Evolutionary conservation across 2,888 invertebrate species (phyloP).

Genomic region (Torymus tubicola): DNA sequence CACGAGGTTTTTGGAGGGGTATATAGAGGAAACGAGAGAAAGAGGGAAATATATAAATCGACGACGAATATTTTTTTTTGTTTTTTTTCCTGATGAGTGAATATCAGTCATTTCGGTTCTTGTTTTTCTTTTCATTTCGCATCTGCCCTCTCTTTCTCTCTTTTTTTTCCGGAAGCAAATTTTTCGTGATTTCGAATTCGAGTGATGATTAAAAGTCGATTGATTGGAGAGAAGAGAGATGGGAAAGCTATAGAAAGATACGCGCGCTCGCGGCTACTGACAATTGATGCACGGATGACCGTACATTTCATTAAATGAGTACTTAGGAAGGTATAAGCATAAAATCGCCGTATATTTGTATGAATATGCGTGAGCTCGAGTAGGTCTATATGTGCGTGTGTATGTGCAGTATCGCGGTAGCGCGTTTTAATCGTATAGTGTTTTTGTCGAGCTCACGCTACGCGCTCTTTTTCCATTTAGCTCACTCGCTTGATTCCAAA

Average conservation of each 20-base stretch:
- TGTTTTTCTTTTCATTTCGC: slow-evolving; percentile 2
- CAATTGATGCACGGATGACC: too few relatives aligned
- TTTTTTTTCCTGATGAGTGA: slow-evolving; percentile 3
- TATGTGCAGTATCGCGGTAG: background rate
- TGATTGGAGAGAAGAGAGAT: slow-evolving; percentile 61
- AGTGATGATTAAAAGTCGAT: slow-evolving; percentile 61
- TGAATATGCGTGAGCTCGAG: too few relatives aligned
- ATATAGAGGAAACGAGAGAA: background rate
- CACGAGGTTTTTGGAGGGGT: slow-evolving; percentile 13
- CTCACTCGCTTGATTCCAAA: slow-evolving; percentile 13
- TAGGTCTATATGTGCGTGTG: too few relatives aligned
- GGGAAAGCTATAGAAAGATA: slow-evolving; percentile 20
- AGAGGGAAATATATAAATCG: background rate
- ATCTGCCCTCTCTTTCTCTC: background rate
- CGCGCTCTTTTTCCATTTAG: slow-evolving; percentile 19
- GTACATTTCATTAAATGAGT: slow-evolving; percentile 33
- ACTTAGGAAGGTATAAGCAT: slow-evolving; percentile 19
- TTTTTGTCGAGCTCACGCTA: background rate
- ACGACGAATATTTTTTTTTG: slow-evolving; percentile 59
- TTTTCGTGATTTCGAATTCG: slow-evolving; percentile 37
- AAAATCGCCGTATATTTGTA: background rate
- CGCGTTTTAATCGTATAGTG: too few relatives aligned
- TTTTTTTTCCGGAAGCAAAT: slow-evolving; percentile 27
- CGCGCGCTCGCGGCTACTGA: background rate
- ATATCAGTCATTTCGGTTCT: slow-evolving; percentile 34